Percentiles rank a stretch among this genome's conserved stretches.
Conservation (phyloP, 2,888 invertebrate genomes). For the Ophion slaviceki region DNA sequence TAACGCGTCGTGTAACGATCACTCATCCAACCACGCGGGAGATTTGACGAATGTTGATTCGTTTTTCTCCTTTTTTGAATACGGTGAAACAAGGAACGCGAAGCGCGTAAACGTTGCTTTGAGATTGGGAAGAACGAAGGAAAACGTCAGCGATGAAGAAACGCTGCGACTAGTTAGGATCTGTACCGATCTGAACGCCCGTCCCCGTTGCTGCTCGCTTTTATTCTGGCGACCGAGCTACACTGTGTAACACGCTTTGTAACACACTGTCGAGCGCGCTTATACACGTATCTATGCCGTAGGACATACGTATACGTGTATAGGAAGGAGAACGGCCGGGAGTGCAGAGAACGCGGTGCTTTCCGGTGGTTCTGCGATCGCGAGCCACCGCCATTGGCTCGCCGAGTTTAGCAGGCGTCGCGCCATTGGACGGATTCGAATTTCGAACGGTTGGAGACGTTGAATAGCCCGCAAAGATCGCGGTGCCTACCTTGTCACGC, state of each 20-base stretch:
- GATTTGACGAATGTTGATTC: background rate
- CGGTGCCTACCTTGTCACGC: slow-evolving; percentile 10
- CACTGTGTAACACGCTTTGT: slow-evolving; percentile 54
- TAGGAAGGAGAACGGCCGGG: slow-evolving; percentile 21
- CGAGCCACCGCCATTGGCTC: slow-evolving; percentile 52
- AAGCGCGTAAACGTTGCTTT: background rate
- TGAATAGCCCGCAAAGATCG: slow-evolving; percentile 13
- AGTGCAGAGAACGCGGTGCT: background rate
- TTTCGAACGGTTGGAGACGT: slow-evolving; percentile 61
- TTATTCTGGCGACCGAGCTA: slow-evolving; percentile 73
- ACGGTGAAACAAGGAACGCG: background rate
- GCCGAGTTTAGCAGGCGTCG: slow-evolving; percentile 1
- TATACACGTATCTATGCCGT: slow-evolving; percentile 12
- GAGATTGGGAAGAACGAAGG: background rate
- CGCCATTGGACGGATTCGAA: slow-evolving; percentile 64
- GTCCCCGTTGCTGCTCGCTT: slow-evolving; percentile 73
- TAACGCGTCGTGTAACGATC: background rate
- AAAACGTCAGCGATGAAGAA: background rate
- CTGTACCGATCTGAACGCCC: slow-evolving; percentile 70
- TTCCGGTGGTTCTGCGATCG: slow-evolving; percentile 21
- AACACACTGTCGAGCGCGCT: slow-evolving; percentile 49
- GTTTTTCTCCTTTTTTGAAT: background rate
- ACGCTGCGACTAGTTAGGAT: slow-evolving; percentile 65
- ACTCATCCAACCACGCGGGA: background rate
- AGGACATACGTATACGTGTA: slow-evolving; percentile 6